A percentile compares a stretch with the other conserved stretches of the same genome.
These are phyloP conservation scores for Drosophila sp. DNA, from an alignment of 1,140 invertebrate species.

Conservation along the genomic window DNA sequence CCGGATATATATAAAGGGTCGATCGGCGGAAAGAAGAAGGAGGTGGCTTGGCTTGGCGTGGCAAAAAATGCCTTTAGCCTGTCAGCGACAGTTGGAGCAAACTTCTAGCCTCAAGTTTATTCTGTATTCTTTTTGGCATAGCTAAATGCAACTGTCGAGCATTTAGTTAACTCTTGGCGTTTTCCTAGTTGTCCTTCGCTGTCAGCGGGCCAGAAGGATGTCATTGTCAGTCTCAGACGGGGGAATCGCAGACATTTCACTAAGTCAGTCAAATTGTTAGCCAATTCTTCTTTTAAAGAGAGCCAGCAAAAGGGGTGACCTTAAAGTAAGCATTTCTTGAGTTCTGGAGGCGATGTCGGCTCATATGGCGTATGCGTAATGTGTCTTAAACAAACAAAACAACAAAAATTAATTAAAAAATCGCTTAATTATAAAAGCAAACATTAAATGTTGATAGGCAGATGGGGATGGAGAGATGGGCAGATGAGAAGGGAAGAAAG, in stretches of 20 bases:
- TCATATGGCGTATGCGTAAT: conserved; percentile 48
- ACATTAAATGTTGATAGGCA: conserved; percentile 51
- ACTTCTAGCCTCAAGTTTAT: conserved; percentile 40
- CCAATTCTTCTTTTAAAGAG: background rate
- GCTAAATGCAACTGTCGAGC: conserved; percentile 75
- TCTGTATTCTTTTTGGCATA: conserved; percentile 24
- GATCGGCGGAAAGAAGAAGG: background rate
- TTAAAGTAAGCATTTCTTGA: background rate
- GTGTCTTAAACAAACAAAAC: conserved; percentile 49
- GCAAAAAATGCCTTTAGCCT: conserved; percentile 34
- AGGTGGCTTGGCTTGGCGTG: background rate
- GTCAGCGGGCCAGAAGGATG: conserved; percentile 22
- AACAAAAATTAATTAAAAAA: conserved; percentile 72
- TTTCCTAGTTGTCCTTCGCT: background rate
- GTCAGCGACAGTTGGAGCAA: conserved; percentile 54
- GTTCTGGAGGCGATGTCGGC: conserved; percentile 15
- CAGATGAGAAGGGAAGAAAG: background rate
- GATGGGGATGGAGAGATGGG: conserved; percentile 7
- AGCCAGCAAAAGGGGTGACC: background rate
- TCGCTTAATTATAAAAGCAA: conserved; percentile 74
- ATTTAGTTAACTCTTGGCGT: conserved; percentile 75
- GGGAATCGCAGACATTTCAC: conserved; percentile 12
- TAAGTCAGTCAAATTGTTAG: conserved; percentile 1
- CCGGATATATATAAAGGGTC: conserved; percentile 54
- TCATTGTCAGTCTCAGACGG: conserved; percentile 57